These are phyloP conservation scores for Drosophila peninsularis DNA, from an alignment of 2,888 invertebrate species.

Conservation along the genomic window DNA sequence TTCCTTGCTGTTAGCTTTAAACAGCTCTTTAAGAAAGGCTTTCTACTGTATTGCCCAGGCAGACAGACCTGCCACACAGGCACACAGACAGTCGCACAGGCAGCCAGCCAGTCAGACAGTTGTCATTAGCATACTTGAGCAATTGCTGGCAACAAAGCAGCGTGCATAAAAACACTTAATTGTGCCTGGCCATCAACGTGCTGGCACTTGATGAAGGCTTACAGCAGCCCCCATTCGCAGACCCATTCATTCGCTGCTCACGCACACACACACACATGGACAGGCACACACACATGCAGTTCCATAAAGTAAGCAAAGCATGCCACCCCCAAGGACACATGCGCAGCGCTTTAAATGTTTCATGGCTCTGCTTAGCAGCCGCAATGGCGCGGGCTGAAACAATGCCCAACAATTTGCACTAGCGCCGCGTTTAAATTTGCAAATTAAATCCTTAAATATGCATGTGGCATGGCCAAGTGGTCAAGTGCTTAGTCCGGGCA, in stretches of 20 bases:
- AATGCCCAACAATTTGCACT: constrained; percentile 5
- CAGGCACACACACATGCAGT: neutral
- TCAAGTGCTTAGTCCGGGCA: neutral
- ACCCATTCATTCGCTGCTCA: neutral
- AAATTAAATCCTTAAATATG: constrained; percentile 65
- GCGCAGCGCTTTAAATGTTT: constrained; percentile 56
- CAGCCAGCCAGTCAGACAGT: constrained; percentile 10
- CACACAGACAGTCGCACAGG: neutral
- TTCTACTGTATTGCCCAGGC: neutral
- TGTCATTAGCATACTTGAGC: constrained; percentile 75
- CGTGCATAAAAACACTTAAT: constrained; percentile 77
- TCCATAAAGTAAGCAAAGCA: neutral
- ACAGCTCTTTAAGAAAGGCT: constrained; percentile 30
- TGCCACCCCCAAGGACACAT: constrained; percentile 37
- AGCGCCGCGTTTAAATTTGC: constrained; percentile 35
- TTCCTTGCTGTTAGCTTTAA: constrained; percentile 5
- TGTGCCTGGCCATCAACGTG: constrained; percentile 72
- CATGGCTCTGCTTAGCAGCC: constrained; percentile 42
- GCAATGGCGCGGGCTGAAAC: constrained; percentile 14
- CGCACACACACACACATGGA: neutral
- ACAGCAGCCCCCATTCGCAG: neutral
- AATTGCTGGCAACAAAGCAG: constrained; percentile 65
- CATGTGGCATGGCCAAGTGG: constrained; percentile 42
- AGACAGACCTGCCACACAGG: neutral
- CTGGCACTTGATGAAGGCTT: constrained; percentile 60